Evolutionary conservation across 2,888 invertebrate genomes (phyloP).

Genomic region (Athalia circularis): DNA sequence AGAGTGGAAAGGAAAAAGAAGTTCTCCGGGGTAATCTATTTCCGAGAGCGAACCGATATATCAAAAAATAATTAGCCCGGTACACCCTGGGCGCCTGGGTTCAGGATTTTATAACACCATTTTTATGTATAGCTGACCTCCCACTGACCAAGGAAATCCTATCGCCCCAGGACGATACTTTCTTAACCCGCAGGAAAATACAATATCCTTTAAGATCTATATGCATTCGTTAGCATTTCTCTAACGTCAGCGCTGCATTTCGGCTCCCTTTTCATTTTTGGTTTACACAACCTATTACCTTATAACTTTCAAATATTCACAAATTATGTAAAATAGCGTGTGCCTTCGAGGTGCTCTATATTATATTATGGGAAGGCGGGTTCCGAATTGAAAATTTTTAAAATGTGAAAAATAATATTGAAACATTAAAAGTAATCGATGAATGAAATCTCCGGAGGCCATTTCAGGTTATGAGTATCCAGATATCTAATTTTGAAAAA

Average conservation of each 20-base stretch:
- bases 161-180: constrained; percentile 9
- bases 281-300: no score
- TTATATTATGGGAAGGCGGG: no score
- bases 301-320: no score
- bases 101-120: constrained; percentile 42
- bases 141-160: constrained; percentile 43
- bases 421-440: no score
- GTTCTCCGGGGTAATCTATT: constrained; percentile 55
- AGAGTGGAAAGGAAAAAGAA: background rate
- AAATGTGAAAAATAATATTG: no score
- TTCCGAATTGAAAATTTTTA: no score
- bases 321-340: no score
- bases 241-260: background rate
- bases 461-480: no score
- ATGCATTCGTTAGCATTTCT: constrained; percentile 18
- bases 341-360: no score
- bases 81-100: constrained; percentile 50
- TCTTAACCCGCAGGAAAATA: constrained; percentile 19
- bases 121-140: constrained; percentile 46
- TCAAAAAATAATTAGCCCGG: constrained; percentile 58
- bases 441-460: no score
- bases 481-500: no score
- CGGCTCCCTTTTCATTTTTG: no score
- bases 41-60: constrained; percentile 56
- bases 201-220: background rate